These are phyloP conservation scores for Hirtodrosophila histrioides DNA, from an alignment of 2,888 invertebrate species.

Conservation along the genomic window DNA sequence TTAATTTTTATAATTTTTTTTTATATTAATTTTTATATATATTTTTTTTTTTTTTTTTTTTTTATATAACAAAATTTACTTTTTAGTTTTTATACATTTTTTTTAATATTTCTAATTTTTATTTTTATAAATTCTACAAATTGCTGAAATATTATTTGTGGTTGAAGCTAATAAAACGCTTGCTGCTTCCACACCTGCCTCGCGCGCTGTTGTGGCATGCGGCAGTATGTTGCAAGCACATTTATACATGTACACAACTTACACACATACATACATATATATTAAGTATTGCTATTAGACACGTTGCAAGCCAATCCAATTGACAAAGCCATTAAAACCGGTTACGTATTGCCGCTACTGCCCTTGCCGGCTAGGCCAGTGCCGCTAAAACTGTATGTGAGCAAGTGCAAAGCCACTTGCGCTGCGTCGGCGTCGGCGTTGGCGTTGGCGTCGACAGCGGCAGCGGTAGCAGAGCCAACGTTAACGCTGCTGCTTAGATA, in stretches of 20 bases:
- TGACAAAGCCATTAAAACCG: conserved; percentile 15
- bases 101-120: too few species aligned
- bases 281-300: conserved; percentile 7
- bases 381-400: conserved; percentile 29
- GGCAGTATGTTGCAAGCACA: conserved; percentile 3
- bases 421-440: conserved; percentile 10
- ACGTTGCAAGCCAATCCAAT: conserved; percentile 5
- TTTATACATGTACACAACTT: too few species aligned
- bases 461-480: conserved; percentile 5
- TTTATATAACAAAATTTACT: too few species aligned
- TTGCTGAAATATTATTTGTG: too few species aligned
- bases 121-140: too few species aligned
- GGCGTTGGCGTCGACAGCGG: background rate
- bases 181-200: background rate
- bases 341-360: conserved; percentile 4
- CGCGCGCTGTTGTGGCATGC: background rate
- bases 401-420: conserved; percentile 30
- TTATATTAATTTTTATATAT: too few species aligned
- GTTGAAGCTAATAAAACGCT: too few species aligned
- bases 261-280: too few species aligned
- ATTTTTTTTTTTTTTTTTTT: too few species aligned
- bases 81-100: too few species aligned
- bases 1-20: too few species aligned
- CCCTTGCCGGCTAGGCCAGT: conserved; percentile 30
- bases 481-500: conserved; percentile 43